These are phyloP conservation scores for Malaclemys terrapin DNA, from an alignment of 2,113 vertebrate genomes.

Conservation along the genomic window DNA sequence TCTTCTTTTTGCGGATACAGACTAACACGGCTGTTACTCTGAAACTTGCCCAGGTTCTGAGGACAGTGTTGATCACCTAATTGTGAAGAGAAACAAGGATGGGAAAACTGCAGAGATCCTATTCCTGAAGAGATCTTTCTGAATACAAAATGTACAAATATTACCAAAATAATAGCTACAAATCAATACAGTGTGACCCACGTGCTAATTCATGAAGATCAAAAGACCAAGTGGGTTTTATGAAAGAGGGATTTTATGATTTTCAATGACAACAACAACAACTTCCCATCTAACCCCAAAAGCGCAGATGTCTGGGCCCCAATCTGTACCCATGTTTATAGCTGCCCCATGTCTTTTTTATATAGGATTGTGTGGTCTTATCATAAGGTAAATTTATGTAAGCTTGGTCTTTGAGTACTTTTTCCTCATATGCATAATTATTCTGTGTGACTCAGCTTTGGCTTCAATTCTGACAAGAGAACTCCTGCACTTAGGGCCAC, in stretches of 20 bases:
- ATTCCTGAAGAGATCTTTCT: not conserved
- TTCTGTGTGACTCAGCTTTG: not conserved
- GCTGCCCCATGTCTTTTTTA: not conserved
- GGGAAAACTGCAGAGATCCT: not conserved
- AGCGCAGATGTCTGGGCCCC: not conserved
- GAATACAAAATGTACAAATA: not conserved
- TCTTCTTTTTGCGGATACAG: too few relatives aligned
- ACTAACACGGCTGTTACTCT: too few relatives aligned
- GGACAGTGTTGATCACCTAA: not conserved
- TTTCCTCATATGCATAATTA: accelerated
- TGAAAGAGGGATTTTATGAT: not conserved
- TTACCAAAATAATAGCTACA: not conserved
- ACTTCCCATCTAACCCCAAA: not conserved
- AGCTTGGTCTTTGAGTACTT: not conserved
- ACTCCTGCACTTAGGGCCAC: not conserved
- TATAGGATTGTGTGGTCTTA: not conserved
- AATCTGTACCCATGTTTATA: not conserved
- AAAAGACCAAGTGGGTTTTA: not conserved
- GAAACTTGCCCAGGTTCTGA: not conserved
- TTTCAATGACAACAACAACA: not conserved
- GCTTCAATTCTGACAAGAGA: not conserved
- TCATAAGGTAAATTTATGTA: not conserved
- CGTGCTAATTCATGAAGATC: not conserved
- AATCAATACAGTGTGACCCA: not conserved
- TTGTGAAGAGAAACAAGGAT: not conserved